A percentile compares a stretch with the other conserved stretches of the same genome.
Evolutionary conservation across 2,113 vertebrate genomes (phyloP).

Genomic region (Caranx melampygus): DNA sequence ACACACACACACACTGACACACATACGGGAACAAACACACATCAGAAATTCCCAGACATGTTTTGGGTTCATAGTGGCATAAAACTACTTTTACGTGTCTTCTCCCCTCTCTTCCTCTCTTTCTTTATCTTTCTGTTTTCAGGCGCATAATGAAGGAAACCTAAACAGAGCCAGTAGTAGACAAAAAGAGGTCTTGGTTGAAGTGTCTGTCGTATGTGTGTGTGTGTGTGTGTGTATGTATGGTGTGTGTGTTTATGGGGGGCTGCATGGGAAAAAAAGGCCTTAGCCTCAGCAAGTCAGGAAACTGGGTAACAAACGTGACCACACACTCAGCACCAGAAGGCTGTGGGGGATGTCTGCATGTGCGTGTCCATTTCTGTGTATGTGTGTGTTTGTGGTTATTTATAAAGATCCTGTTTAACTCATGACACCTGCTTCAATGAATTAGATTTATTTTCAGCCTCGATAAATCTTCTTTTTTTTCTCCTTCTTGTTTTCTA

Average conservation of each 20-base stretch:
- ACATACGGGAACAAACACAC: neutral
- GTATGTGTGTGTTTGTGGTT: slow-evolving; percentile 26
- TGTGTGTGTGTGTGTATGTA: slow-evolving; percentile 17
- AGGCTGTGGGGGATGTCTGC: slow-evolving; percentile 33
- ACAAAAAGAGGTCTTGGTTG: slow-evolving; percentile 42
- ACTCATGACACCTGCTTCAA: slow-evolving; percentile 28
- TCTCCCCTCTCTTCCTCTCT: neutral
- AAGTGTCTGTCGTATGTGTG: slow-evolving; percentile 26
- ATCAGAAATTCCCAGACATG: slow-evolving; percentile 17
- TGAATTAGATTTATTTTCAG: neutral
- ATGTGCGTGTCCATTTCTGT: slow-evolving; percentile 4
- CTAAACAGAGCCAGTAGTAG: slow-evolving; percentile 42
- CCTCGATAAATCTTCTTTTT: neutral
- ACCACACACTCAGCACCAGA: slow-evolving; percentile 66
- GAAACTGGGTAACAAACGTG: slow-evolving; percentile 68
- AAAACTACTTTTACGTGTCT: neutral
- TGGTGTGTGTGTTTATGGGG: slow-evolving; percentile 9
- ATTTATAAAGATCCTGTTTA: neutral
- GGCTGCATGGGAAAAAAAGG: slow-evolving; percentile 45
- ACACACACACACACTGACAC: neutral
- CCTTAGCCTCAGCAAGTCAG: slow-evolving; percentile 36
- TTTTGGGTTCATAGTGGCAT: neutral
- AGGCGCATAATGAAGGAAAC: slow-evolving; percentile 2
- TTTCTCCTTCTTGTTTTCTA: neutral
- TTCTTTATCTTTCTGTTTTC: neutral